These are phyloP conservation scores for Acrossocheilus fasciatus DNA, from an alignment of 2,797 vertebrate species.

Conservation along the genomic window DNA sequence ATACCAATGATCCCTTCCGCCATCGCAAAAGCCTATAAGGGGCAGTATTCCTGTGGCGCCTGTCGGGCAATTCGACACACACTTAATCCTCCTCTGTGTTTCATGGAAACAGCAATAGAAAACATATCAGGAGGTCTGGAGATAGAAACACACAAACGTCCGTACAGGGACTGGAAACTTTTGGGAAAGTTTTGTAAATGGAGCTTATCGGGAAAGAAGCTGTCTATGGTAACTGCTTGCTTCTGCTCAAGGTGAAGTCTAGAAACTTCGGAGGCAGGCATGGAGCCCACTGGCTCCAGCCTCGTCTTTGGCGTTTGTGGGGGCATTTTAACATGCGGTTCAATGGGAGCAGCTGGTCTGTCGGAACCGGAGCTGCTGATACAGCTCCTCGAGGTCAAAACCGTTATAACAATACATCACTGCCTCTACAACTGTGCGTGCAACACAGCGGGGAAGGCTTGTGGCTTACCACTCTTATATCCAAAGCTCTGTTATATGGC, in stretches of 20 bases:
- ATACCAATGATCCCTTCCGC: conserved; percentile 55
- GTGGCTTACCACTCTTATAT: conserved; percentile 29
- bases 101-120: conserved; percentile 52
- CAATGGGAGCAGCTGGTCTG: conserved; percentile 39
- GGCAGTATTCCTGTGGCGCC: conserved; percentile 57
- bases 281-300: not conserved
- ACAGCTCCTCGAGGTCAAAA: conserved; percentile 66
- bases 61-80: conserved; percentile 63
- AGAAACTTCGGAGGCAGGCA: not conserved
- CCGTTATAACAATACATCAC: conserved; percentile 74
- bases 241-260: not conserved
- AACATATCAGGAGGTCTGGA: conserved; percentile 16
- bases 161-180: conserved; percentile 20
- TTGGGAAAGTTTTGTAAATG: not conserved
- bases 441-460: conserved; percentile 30
- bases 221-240: not conserved
- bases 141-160: conserved; percentile 36
- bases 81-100: conserved; percentile 61
- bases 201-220: not conserved
- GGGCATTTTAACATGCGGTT: conserved; percentile 29
- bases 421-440: conserved; percentile 28
- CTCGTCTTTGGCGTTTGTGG: not conserved
- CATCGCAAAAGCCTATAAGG: conserved; percentile 42
- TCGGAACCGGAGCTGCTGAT: conserved; percentile 66
- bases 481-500: conserved; percentile 15